phyloP scores from a whole-genome alignment of 1,140 invertebrate species.

The Leptinotarsa undecemlineata region DNA sequence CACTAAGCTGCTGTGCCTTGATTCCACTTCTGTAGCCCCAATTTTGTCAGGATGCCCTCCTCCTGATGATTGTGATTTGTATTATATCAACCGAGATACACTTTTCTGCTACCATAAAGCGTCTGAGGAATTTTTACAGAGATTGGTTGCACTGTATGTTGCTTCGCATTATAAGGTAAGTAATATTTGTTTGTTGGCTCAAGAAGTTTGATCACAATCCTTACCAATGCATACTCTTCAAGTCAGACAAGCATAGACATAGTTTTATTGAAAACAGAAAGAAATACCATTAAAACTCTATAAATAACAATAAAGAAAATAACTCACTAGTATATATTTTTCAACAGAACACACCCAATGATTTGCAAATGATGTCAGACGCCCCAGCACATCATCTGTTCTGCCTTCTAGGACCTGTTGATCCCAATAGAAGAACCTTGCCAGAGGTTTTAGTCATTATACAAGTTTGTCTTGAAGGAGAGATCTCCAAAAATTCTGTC shows the following conservation, averaged over 20 bases:
- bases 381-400: conserved; percentile 98
- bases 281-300: no score
- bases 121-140: conserved; percentile 92
- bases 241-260: no score
- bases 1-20: conserved; percentile 88
- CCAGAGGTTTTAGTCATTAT: conserved; percentile 92
- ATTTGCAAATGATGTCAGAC: conserved; percentile 98
- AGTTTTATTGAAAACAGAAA: no score
- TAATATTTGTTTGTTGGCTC: neutral
- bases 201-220: neutral
- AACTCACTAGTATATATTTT: neutral
- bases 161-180: conserved; percentile 94
- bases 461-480: conserved; percentile 94
- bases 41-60: conserved; percentile 81
- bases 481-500: conserved; percentile 83
- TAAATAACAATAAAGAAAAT: no score
- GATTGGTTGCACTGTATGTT: conserved; percentile 91
- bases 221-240: no score
- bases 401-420: conserved; percentile 87
- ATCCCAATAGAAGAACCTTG: conserved; percentile 69
- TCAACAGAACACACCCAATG: conserved; percentile 92
- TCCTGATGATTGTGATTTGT: conserved; percentile 88
- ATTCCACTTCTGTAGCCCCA: conserved; percentile 70
- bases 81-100: conserved; percentile 90
- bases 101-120: conserved; percentile 97